Evolutionary conservation across 2,888 invertebrate species (phyloP).

Genomic region (Trypoxylon attenuatum): DNA sequence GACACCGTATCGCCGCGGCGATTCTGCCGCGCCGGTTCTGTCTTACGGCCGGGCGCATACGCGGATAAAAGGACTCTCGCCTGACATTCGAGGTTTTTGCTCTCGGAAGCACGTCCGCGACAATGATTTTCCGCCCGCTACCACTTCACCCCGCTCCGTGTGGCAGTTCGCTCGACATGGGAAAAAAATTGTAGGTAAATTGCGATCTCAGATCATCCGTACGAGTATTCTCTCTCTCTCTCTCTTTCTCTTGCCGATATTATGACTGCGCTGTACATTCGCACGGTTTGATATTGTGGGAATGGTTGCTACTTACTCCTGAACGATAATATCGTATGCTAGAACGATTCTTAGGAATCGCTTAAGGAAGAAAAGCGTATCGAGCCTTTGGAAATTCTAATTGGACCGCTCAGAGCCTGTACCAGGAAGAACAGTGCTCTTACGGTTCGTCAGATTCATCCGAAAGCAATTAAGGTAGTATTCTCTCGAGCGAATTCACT

Average conservation of each 20-base stretch:
- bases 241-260: background rate
- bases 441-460: too few relatives aligned
- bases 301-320: too few relatives aligned
- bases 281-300: too few relatives aligned
- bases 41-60: slow-evolving; percentile 14
- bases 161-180: slow-evolving; percentile 1
- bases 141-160: background rate
- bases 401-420: too few relatives aligned
- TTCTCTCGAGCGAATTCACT: too few relatives aligned
- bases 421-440: too few relatives aligned
- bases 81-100: slow-evolving; percentile 48
- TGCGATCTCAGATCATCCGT: slow-evolving; percentile 17
- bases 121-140: slow-evolving; percentile 43
- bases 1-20: slow-evolving; percentile 49
- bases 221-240: background rate
- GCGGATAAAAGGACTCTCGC: slow-evolving; percentile 37
- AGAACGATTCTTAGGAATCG: too few relatives aligned
- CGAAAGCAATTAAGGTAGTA: too few relatives aligned
- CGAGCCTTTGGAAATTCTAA: too few relatives aligned
- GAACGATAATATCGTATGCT: too few relatives aligned
- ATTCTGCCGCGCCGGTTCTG: background rate
- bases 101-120: slow-evolving; percentile 27
- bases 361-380: too few relatives aligned
- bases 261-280: too few relatives aligned
- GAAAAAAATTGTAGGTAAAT: slow-evolving; percentile 20